A percentile compares a stretch with the other conserved stretches of the same genome.
phyloP scores from a whole-genome alignment of 2,113 vertebrate species.

The Pantherophis guttatus region DNA sequence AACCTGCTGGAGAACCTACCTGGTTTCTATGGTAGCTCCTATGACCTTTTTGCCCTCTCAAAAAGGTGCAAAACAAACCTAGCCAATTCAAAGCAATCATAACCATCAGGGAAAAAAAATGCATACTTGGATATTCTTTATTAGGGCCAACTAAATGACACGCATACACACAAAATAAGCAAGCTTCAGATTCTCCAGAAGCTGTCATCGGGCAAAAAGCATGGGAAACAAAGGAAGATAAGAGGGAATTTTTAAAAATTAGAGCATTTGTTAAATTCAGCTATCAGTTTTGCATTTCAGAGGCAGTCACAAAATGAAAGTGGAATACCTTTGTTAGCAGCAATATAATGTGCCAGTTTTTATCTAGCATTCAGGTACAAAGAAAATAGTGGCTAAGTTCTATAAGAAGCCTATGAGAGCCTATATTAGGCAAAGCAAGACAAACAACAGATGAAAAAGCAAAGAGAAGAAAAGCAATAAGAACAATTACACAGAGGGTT shows the following conservation, averaged over 20 bases:
- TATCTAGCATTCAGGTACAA: not conserved
- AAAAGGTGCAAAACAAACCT: not conserved
- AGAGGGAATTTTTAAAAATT: not conserved
- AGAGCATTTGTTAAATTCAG: not conserved
- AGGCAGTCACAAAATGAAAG: not conserved
- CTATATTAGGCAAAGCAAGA: not conserved
- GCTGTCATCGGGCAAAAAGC: not conserved
- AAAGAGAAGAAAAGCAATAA: constrained; percentile 16
- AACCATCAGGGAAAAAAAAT: not conserved
- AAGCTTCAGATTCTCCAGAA: not conserved
- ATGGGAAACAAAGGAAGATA: not conserved
- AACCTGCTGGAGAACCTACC: too few species aligned
- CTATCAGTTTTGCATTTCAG: not conserved
- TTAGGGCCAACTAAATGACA: not conserved
- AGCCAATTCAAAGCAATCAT: not conserved
- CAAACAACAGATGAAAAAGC: constrained; percentile 20
- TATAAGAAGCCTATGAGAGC: not conserved
- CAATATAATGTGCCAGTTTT: not conserved
- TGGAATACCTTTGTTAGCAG: not conserved
- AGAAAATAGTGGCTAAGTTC: not conserved
- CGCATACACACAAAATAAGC: not conserved
- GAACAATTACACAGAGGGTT: not conserved
- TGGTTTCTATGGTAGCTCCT: constrained; percentile 23
- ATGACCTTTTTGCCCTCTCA: constrained; percentile 37
- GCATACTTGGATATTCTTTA: not conserved